Conservation (phyloP, 2,797 vertebrate genomes). For the Phaenicophaeus curvirostris region DNA sequence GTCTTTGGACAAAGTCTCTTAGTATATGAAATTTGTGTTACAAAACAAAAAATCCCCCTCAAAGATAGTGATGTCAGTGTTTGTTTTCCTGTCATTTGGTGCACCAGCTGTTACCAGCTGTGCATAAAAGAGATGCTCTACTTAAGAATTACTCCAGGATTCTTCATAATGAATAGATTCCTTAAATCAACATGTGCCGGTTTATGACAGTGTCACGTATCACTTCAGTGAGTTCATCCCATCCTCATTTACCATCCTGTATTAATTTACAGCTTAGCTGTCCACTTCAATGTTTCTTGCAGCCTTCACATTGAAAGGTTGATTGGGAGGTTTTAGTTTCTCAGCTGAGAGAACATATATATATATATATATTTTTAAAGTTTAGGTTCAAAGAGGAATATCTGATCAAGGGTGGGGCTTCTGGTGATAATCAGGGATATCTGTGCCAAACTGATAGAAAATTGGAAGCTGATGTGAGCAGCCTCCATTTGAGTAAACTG, state of each 20-base stretch:
- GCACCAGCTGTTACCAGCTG: neutral
- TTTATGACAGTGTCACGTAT: neutral
- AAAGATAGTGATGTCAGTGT: neutral
- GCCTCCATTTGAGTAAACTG: neutral
- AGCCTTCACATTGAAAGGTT: neutral
- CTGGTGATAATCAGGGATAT: neutral
- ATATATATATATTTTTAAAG: neutral
- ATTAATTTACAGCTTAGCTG: neutral
- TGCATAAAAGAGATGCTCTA: neutral
- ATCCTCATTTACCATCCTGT: neutral
- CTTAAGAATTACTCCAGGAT: neutral
- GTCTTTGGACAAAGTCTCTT: neutral
- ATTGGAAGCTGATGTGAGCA: neutral
- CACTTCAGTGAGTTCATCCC: neutral
- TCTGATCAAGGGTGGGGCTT: neutral
- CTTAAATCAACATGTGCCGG: neutral
- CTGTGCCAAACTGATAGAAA: neutral
- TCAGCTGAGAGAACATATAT: neutral
- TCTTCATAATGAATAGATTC: neutral
- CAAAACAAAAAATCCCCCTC: neutral
- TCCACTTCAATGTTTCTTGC: neutral
- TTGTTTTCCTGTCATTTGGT: neutral
- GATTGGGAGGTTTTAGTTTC: neutral
- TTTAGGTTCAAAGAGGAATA: neutral
- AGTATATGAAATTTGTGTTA: neutral